Conservation (phyloP, 2,113 vertebrate species). For the Nothobranchius kuhntae region DNA sequence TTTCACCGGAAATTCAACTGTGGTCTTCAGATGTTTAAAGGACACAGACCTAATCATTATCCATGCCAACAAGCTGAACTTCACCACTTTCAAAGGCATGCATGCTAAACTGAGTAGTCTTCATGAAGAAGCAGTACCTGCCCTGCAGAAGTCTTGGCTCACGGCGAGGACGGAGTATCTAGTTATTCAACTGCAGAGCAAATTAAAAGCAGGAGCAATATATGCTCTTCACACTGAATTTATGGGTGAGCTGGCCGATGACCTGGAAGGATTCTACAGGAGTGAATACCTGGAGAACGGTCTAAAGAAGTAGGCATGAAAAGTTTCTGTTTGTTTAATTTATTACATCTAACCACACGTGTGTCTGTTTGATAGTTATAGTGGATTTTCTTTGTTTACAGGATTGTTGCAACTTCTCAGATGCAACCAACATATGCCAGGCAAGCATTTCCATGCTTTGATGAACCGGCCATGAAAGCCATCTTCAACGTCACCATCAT, state of each 20-base stretch:
- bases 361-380: no score
- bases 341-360: no score
- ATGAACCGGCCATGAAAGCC: constrained; percentile 95
- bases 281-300: constrained; percentile 85
- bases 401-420: constrained; percentile 92
- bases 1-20: constrained; percentile 83
- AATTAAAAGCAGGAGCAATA: constrained; percentile 35
- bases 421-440: constrained; percentile 90
- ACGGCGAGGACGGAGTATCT: constrained; percentile 82
- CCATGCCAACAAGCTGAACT: constrained; percentile 89
- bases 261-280: constrained; percentile 92
- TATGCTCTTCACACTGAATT: constrained; percentile 84
- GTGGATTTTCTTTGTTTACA: constrained; percentile 55
- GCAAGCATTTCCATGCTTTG: constrained; percentile 95
- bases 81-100: constrained; percentile 62
- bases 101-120: constrained; percentile 22
- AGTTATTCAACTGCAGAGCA: constrained; percentile 76
- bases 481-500: constrained; percentile 83
- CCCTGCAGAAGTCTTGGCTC: constrained; percentile 69
- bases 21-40: constrained; percentile 79
- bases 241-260: constrained; percentile 86
- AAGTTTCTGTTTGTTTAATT: no score
- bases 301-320: constrained; percentile 75
- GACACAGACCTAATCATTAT: constrained; percentile 86
- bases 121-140: fast-evolving